phyloP scores from a whole-genome alignment of 2,888 invertebrate species.

The Arenicola marina region DNA sequence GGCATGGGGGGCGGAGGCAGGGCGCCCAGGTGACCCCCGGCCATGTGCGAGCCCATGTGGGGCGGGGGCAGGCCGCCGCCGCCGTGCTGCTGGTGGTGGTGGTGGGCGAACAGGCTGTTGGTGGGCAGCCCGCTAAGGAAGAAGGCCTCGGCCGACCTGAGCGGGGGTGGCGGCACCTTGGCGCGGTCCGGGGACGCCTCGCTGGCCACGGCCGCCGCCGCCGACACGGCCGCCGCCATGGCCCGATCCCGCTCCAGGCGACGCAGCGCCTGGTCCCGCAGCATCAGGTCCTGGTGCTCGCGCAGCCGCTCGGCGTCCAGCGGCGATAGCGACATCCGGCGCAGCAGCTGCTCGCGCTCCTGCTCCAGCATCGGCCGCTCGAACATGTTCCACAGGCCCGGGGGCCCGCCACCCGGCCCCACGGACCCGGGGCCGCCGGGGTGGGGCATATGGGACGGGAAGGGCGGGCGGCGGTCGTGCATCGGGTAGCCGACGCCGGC shows the following conservation, averaged over 20 bases:
- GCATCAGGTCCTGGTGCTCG: conserved; percentile 69
- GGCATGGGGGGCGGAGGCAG: too few relatives aligned
- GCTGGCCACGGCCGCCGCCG: conserved; percentile 3
- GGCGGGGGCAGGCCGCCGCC: background rate
- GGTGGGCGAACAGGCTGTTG: background rate
- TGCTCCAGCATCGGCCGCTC: conserved; percentile 8
- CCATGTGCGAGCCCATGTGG: too few relatives aligned
- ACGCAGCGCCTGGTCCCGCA: conserved; percentile 14
- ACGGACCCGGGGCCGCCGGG: conserved; percentile 2
- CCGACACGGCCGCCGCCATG: background rate
- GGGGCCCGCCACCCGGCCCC: conserved; percentile 18
- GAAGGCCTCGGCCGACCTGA: background rate
- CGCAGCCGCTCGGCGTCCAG: conserved; percentile 60
- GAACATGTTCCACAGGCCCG: conserved; percentile 2
- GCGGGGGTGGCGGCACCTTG: conserved; percentile 12
- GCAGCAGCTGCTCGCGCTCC: conserved; percentile 20
- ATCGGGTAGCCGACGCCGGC: conserved; percentile 1
- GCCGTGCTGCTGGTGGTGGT: background rate
- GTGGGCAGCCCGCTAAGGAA: background rate
- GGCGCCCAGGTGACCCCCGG: too few relatives aligned
- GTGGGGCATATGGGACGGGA: conserved; percentile 12
- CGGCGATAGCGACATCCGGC: conserved; percentile 22
- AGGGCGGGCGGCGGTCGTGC: background rate
- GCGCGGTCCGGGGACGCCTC: conserved; percentile 4
- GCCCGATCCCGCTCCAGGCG: conserved; percentile 4